These are phyloP conservation scores for Itoplectis maculator DNA, from an alignment of 2,888 invertebrate genomes.

Conservation along the genomic window DNA sequence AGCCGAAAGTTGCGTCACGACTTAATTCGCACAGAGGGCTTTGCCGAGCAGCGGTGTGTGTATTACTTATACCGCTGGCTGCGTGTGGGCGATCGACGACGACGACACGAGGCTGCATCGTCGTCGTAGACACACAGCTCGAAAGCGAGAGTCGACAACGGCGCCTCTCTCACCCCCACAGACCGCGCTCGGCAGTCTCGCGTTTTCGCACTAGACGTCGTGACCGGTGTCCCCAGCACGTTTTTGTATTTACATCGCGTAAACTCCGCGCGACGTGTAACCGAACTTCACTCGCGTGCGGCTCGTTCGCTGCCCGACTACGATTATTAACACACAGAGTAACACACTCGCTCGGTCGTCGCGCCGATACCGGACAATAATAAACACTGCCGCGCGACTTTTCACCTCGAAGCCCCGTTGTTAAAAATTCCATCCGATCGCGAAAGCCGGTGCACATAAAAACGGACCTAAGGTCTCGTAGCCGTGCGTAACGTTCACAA, in stretches of 20 bases:
- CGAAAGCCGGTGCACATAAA: not conserved
- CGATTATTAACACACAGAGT: not conserved
- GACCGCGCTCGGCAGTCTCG: not conserved
- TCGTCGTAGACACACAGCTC: not conserved
- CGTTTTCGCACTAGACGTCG: not conserved
- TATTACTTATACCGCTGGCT: not conserved
- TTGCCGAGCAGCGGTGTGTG: not conserved
- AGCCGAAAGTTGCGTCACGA: conserved; percentile 18
- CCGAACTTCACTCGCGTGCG: not conserved
- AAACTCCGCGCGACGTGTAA: not conserved
- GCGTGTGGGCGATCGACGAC: not conserved
- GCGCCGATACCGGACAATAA: not conserved
- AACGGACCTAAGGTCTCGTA: too few relatives aligned
- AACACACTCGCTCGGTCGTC: not conserved
- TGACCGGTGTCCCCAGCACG: not conserved
- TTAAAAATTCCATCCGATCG: not conserved
- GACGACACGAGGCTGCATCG: not conserved
- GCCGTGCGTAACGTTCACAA: too few relatives aligned
- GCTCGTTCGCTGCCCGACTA: not conserved
- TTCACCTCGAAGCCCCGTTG: too few relatives aligned
- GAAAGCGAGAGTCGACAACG: not conserved
- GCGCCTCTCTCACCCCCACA: not conserved
- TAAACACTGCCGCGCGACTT: not conserved
- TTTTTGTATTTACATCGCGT: not conserved
- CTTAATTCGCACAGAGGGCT: conserved; percentile 9